Conservation (phyloP, 2,888 invertebrate genomes). For the Hipparchia sbordonii region DNA sequence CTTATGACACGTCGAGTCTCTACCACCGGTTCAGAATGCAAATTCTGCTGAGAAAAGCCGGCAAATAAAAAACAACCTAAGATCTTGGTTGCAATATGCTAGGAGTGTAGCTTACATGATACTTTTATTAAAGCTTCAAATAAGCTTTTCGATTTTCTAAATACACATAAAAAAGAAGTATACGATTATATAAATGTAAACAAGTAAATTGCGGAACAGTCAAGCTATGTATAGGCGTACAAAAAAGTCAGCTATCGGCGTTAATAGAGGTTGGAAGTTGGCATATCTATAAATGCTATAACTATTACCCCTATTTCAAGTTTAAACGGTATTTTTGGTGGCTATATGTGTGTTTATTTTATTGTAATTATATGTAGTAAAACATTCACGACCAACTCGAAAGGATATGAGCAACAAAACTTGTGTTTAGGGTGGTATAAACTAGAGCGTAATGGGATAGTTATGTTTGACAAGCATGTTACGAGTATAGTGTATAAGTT, state of each 20-base stretch:
- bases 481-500: not conserved
- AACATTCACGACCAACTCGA: constrained; percentile 22
- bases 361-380: constrained; percentile 31
- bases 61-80: no score
- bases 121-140: no score
- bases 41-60: no score
- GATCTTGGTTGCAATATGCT: no score
- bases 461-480: constrained; percentile 9
- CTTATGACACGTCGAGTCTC: no score
- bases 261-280: not conserved
- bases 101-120: no score
- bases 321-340: constrained; percentile 30
- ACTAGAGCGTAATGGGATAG: constrained; percentile 18
- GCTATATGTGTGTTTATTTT: constrained; percentile 34
- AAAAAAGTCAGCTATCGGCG: not conserved
- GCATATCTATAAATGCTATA: constrained; percentile 5
- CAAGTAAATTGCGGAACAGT: no score
- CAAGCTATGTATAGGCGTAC: not conserved
- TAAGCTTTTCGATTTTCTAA: no score
- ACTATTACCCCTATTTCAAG: constrained; percentile 19
- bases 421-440: constrained; percentile 23
- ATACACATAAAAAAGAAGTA: no score
- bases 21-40: no score
- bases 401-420: constrained; percentile 25
- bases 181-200: no score